Conservation (phyloP, 2,113 vertebrate species). For the human region DNA sequence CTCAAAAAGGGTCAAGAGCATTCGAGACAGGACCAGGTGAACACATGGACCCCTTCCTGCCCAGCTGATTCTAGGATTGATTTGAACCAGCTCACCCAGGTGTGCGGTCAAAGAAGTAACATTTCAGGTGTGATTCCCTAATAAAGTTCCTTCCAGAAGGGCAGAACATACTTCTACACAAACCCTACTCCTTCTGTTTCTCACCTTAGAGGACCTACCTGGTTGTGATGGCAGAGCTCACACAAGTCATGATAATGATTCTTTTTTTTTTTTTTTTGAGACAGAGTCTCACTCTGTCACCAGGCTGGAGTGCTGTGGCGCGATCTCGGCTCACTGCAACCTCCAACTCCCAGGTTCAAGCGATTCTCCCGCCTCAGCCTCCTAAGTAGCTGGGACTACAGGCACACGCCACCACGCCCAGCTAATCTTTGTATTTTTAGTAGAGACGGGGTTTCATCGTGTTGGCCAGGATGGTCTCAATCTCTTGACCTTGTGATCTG, state of each 20-base stretch:
- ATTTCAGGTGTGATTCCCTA: rapidly evolving
- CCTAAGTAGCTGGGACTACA: too few species aligned
- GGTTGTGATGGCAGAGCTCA: background rate
- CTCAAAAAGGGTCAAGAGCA: background rate
- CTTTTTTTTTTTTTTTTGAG: too few species aligned
- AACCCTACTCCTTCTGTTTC: rapidly evolving
- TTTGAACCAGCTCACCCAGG: rapidly evolving
- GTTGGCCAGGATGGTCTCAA: too few species aligned
- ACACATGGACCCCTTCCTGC: rapidly evolving
- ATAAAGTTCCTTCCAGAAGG: background rate
- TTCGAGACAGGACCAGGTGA: rapidly evolving
- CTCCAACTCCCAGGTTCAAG: too few species aligned
- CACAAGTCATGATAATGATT: rapidly evolving
- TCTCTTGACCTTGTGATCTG: too few species aligned
- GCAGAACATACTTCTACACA: rapidly evolving
- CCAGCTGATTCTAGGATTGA: rapidly evolving
- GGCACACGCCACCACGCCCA: rapidly evolving
- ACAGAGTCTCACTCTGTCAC: too few species aligned
- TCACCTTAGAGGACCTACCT: rapidly evolving
- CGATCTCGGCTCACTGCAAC: too few species aligned
- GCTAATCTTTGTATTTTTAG: too few species aligned
- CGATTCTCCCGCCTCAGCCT: too few species aligned
- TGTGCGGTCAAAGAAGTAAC: too few species aligned
- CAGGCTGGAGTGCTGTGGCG: too few species aligned
- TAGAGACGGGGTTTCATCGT: too few species aligned